Evolutionary conservation across 2,113 vertebrate genomes (phyloP).

Genomic region (Ranitomeya variabilis): DNA sequence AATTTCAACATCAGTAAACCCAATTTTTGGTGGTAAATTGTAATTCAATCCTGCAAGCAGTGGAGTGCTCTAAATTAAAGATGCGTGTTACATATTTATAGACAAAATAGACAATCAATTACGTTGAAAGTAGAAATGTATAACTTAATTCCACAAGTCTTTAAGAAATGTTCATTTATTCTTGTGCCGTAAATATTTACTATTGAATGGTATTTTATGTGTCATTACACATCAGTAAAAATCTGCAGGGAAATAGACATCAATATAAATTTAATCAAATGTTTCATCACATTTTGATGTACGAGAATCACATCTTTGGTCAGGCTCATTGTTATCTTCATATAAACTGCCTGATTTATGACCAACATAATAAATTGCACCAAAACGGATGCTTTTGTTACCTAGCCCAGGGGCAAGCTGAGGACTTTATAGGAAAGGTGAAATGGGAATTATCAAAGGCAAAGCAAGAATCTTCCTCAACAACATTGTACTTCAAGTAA

Average conservation of each 20-base stretch:
- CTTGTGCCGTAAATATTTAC: not conserved
- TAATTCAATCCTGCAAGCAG: constrained; percentile 14
- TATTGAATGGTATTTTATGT: not conserved
- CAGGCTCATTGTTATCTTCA: not conserved
- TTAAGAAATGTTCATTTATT: not conserved
- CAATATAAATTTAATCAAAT: not conserved
- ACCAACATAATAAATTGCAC: not conserved
- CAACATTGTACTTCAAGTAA: not conserved
- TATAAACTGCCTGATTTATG: not conserved
- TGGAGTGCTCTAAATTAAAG: not conserved
- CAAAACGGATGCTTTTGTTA: not conserved
- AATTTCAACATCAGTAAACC: constrained; percentile 13
- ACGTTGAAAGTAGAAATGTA: not conserved
- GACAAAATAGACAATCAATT: constrained; percentile 5
- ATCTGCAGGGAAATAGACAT: not conserved
- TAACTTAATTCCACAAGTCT: not conserved
- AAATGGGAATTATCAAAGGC: not conserved
- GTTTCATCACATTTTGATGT: not conserved
- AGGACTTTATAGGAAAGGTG: not conserved
- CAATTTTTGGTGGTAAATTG: not conserved
- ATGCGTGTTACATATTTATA: constrained; percentile 14
- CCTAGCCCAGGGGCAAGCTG: not conserved
- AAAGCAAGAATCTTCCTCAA: not conserved
- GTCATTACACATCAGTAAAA: not conserved
- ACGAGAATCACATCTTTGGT: not conserved